Conservation (phyloP, 2,797 vertebrate species). For the Gouania willdenowi region DNA sequence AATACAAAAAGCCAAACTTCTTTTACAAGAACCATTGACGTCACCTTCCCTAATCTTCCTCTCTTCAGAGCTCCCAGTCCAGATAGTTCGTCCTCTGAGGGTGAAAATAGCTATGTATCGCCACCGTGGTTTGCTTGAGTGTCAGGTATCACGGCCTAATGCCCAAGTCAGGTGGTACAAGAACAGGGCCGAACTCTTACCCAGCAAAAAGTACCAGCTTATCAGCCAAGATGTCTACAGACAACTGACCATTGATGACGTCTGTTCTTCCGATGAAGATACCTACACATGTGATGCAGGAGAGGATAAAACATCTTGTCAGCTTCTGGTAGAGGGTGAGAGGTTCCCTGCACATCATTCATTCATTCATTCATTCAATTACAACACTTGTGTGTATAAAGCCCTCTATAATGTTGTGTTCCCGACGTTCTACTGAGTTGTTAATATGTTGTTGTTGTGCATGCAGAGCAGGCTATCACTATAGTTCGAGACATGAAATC, state of each 20-base stretch:
- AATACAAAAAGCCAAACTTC: neutral
- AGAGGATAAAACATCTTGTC: constrained; percentile 86
- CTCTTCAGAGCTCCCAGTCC: constrained; percentile 85
- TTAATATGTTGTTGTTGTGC: constrained; percentile 36
- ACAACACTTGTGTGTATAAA: no score
- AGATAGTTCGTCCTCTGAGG: constrained; percentile 84
- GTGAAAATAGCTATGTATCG: constrained; percentile 94
- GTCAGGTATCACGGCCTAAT: constrained; percentile 87
- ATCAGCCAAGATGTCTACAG: constrained; percentile 87
- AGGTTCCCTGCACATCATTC: no score
- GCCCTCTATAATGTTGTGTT: no score
- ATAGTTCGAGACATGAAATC: constrained; percentile 84
- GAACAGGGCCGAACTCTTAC: constrained; percentile 69
- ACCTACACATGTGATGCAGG: constrained; percentile 89
- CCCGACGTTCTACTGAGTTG: neutral
- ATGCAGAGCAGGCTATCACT: constrained; percentile 88
- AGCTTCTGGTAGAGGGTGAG: constrained; percentile 93
- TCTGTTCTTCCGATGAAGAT: constrained; percentile 89
- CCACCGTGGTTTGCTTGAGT: constrained; percentile 88
- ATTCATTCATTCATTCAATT: neutral
- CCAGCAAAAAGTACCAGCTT: constrained; percentile 81
- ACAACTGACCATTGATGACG: constrained; percentile 86
- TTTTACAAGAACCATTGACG: no score
- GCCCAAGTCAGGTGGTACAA: constrained; percentile 90
- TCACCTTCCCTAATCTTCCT: no score